Base-by-base conservation (phyloP, 2,797 vertebrate species). In the Philypnodon macrostomus region DNA sequence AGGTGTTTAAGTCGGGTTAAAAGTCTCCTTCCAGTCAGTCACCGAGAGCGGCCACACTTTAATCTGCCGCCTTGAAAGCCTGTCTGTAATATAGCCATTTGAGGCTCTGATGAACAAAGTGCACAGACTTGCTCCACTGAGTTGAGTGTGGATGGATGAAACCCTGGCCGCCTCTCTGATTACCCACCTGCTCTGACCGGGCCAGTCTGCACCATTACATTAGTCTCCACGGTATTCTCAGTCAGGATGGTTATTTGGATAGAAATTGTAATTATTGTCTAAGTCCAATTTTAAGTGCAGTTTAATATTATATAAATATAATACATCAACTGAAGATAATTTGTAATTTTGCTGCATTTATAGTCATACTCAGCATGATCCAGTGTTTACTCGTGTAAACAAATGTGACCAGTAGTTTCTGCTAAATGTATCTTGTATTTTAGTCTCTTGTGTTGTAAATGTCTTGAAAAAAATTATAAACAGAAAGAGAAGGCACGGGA, bases 1-100 rank as follows among this genome's bases (percentile, higher is more conserved):
- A 72, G 49, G 68, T 70, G 69, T 77, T 77, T 68, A 66, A 80
- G 63, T 70, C 65, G 55, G 75, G 76, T 77, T 82, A 81, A 84
- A 81, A 78, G 78, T 76, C 63, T 69, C 73, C 67, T 65, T 80
- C 69, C 54, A 72, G 67, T 72, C 58, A 58, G 67, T 75, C 10
- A 24, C 31, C 27, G 27, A 63, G 59, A 26, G 57, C 63, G 29
- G 54, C 36, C 57, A 38, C 51, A 70, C 69, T 80, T 75, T 74
- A 63, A 79, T 83, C 73, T 72, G 58, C 51, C 67, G 72, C 53
- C 62, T 54, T 47, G 47, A 7, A 14, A 56, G 35, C 29, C 49
- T 48, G 44, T 45, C 34, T 15, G 26, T 70, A 63, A 75, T 70
- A 58, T 53, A 68, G 69, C 53, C 44, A 48, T 73, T 63, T 45